Evolutionary conservation across 1,140 invertebrate genomes (phyloP).

Genomic region (Parapsyche elsis): DNA sequence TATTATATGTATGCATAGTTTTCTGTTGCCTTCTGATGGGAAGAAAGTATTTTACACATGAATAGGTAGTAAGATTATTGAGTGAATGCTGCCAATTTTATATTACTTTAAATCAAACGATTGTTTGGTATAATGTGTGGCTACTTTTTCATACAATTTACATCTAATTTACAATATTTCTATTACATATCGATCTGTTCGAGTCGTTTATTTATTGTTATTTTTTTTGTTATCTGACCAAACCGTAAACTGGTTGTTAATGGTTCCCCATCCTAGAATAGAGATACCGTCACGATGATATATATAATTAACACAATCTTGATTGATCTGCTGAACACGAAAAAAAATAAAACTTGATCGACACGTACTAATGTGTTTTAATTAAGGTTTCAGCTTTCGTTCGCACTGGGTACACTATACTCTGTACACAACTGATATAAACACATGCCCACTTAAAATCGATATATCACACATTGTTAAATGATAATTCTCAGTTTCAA

Average conservation of each 20-base stretch:
- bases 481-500: too few relatives aligned
- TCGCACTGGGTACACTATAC: conserved; percentile 16
- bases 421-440: conserved; percentile 29
- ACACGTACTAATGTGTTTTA: conserved; percentile 56
- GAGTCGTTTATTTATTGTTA: background rate
- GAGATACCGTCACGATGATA: conserved; percentile 55
- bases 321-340: conserved; percentile 54
- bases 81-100: too few relatives aligned
- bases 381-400: conserved; percentile 56
- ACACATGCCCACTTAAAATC: conserved; percentile 23
- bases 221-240: conserved; percentile 27
- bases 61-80: too few relatives aligned
- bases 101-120: too few relatives aligned
- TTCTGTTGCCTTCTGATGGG: too few relatives aligned
- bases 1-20: too few relatives aligned
- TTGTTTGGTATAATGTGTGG: too few relatives aligned
- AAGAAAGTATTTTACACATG: too few relatives aligned
- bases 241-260: conserved; percentile 42
- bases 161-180: background rate
- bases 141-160: background rate
- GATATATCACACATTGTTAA: too few relatives aligned
- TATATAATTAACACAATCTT: conserved; percentile 57
- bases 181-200: conserved; percentile 2
- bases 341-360: conserved; percentile 54
- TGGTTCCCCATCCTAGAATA: conserved; percentile 48